phyloP scores from a whole-genome alignment of 2,888 invertebrate genomes.

The Eupithecia abbreviata region DNA sequence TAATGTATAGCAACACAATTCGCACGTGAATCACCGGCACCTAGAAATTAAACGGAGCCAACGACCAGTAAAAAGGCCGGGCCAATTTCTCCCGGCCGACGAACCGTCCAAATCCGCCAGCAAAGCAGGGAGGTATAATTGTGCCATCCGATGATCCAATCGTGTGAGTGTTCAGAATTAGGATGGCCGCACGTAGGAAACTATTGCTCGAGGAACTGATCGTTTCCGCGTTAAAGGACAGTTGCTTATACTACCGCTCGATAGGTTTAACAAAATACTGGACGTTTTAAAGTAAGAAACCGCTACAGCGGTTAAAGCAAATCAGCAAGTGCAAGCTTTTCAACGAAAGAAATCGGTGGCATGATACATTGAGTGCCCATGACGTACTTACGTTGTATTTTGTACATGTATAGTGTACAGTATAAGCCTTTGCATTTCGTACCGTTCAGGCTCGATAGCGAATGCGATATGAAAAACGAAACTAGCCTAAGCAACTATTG shows the following conservation, averaged over 20 bases:
- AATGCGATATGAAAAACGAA: background rate
- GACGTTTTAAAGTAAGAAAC: background rate
- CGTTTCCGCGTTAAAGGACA: background rate
- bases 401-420: background rate
- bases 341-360: background rate
- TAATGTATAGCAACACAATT: background rate
- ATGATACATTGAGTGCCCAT: background rate
- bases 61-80: conserved; percentile 40
- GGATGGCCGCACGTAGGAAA: background rate
- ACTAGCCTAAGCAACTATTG: conserved; percentile 8
- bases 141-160: conserved; percentile 27
- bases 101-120: conserved; percentile 40
- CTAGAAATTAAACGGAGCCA: conserved; percentile 39
- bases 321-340: too few relatives aligned
- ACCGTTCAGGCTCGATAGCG: background rate
- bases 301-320: too few relatives aligned
- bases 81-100: conserved; percentile 40
- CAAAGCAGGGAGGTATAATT: conserved; percentile 39
- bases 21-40: conserved; percentile 24
- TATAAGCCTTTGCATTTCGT: background rate
- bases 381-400: background rate
- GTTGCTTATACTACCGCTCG: background rate
- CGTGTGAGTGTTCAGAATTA: background rate
- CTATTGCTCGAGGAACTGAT: background rate
- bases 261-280: background rate